Evolutionary conservation across 2,113 vertebrate genomes (phyloP).

Genomic region (Oxyura jamaicensis): DNA sequence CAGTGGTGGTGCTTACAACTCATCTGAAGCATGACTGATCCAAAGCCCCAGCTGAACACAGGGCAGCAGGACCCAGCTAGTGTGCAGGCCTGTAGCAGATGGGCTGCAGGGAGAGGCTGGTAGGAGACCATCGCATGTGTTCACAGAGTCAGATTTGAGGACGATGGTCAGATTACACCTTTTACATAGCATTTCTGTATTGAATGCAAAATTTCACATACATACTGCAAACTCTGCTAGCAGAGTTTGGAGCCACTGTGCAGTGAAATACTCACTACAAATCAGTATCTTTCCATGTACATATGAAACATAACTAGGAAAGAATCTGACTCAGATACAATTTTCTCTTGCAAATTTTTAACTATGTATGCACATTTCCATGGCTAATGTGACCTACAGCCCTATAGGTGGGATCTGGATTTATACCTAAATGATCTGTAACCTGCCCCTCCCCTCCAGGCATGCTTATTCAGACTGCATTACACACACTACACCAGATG

Average conservation of each 20-base stretch:
- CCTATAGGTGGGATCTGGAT: background rate
- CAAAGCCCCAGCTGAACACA: background rate
- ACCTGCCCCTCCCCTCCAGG: no score
- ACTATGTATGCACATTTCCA: background rate
- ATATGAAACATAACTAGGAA: background rate
- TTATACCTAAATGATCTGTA: background rate
- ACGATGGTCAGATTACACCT: background rate
- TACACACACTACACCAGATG: background rate
- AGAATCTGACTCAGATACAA: background rate
- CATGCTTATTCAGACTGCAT: background rate
- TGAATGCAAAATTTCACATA: background rate
- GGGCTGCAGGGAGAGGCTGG: conserved; percentile 20
- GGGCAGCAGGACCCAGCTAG: background rate
- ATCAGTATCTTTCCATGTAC: background rate
- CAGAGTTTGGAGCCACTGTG: background rate
- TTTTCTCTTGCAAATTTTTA: background rate
- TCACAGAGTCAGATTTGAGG: background rate
- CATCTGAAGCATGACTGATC: background rate
- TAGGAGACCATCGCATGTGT: background rate
- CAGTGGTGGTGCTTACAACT: background rate
- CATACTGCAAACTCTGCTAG: background rate
- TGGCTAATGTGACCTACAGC: background rate
- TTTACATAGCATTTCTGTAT: background rate
- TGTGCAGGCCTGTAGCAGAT: conserved; percentile 20
- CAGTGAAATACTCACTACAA: background rate